These are phyloP conservation scores for Apostichopus japonicus DNA, from an alignment of 35 echinoderm and acorn worm species.

Conservation along the genomic window DNA sequence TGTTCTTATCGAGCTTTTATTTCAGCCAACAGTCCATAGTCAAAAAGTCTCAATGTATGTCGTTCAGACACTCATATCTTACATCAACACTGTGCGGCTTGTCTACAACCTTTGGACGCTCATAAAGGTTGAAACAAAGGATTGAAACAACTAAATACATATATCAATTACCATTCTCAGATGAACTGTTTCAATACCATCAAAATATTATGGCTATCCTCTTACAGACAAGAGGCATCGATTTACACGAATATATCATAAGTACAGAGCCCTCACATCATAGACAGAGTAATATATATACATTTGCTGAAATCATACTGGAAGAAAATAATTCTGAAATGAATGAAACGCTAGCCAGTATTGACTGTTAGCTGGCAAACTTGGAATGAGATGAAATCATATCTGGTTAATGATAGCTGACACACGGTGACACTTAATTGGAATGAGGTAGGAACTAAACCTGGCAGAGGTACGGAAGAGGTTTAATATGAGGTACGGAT, in stretches of 20 bases:
- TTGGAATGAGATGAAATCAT: no score
- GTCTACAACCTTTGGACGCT: neutral
- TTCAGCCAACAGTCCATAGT: no score
- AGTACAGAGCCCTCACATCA: slow-evolving; percentile 3
- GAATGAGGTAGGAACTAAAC: no score
- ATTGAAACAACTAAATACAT: neutral
- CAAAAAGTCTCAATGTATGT: no score
- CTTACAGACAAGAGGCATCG: neutral
- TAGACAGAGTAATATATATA: neutral
- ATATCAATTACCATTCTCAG: neutral
- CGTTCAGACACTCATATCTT: no score
- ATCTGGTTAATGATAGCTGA: no score
- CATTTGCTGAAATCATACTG: neutral
- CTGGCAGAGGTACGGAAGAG: no score
- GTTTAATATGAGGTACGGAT: no score
- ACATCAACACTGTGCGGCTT: no score
- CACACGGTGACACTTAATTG: no score
- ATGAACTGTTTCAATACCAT: neutral
- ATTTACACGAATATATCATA: neutral
- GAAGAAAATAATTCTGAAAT: neutral
- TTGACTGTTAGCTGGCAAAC: neutral
- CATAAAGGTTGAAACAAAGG: neutral
- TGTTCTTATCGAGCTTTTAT: no score
- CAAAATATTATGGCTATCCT: slow-evolving; percentile 2
- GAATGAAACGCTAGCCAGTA: neutral